Evolutionary conservation across 2,797 vertebrate genomes (phyloP).

Genomic region (Hapalemur alaotrensis): DNA sequence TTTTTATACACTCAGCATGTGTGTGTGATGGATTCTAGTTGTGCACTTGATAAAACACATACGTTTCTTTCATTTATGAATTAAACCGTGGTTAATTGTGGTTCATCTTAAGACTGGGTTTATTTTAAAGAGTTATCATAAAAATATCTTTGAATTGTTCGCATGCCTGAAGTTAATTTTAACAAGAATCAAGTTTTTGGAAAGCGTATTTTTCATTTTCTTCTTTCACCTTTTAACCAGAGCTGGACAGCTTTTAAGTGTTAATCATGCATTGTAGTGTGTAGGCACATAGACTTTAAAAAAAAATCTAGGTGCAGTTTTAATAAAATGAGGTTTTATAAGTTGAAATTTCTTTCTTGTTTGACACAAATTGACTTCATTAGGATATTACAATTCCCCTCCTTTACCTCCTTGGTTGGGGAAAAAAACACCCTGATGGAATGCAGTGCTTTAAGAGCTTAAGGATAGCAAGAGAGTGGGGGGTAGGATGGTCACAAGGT

Average conservation of each 20-base stretch:
- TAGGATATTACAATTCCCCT: neutral
- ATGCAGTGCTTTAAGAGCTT: neutral
- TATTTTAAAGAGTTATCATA: slow-evolving; percentile 54
- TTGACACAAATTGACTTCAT: neutral
- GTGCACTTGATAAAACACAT: slow-evolving; percentile 63
- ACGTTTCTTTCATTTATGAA: slow-evolving; percentile 67
- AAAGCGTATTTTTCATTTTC: slow-evolving; percentile 2
- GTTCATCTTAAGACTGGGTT: neutral
- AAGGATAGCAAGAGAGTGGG: neutral
- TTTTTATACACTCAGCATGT: neutral
- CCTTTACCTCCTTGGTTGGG: neutral
- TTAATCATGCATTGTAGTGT: neutral
- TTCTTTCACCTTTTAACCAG: neutral
- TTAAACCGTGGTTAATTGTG: slow-evolving; percentile 58
- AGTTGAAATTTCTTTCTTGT: slow-evolving; percentile 5
- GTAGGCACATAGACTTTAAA: neutral
- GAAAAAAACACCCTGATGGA: neutral
- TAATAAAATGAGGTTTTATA: neutral
- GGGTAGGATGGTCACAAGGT: neutral
- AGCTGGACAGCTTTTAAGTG: neutral
- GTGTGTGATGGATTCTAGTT: slow-evolving; percentile 48
- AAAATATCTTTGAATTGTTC: slow-evolving; percentile 35
- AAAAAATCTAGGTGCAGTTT: neutral
- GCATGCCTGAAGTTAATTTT: slow-evolving; percentile 39
- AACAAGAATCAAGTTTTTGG: neutral